Percentiles rank a stretch among this genome's conserved stretches.
Evolutionary conservation across 2,888 invertebrate species (phyloP).

Genomic region (Cosmia pyralina): DNA sequence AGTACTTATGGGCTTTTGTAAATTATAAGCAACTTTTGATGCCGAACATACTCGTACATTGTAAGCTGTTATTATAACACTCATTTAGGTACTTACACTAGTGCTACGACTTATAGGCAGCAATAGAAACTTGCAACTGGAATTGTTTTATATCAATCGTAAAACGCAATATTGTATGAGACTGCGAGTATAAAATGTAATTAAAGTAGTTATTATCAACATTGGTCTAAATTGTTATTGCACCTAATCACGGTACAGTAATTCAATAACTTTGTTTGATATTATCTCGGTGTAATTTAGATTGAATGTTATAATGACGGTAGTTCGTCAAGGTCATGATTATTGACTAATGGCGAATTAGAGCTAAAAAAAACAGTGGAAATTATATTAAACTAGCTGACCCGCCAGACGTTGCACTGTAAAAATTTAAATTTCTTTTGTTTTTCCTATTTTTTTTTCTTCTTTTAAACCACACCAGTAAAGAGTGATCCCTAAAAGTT

Average conservation of each 20-base stretch:
- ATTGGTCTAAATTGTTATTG: slow-evolving; percentile 53
- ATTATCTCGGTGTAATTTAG: slow-evolving; percentile 55
- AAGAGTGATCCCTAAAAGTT: too few relatives aligned
- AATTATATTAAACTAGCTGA: not conserved
- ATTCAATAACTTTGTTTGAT: slow-evolving; percentile 48
- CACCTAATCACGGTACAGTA: slow-evolving; percentile 57
- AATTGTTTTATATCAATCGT: slow-evolving; percentile 45
- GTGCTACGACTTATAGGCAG: not conserved
- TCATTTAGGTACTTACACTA: not conserved
- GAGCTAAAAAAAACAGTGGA: not conserved
- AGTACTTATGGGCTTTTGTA: not conserved
- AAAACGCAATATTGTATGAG: slow-evolving; percentile 42
- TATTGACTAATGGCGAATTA: slow-evolving; percentile 21
- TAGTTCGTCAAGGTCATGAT: slow-evolving; percentile 47
- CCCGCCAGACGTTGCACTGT: too few relatives aligned
- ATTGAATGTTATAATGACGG: slow-evolving; percentile 49
- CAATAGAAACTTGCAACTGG: not conserved
- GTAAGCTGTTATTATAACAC: slow-evolving; percentile 3
- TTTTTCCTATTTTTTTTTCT: too few relatives aligned
- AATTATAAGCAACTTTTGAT: not conserved
- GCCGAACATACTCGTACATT: not conserved
- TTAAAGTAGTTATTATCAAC: slow-evolving; percentile 36
- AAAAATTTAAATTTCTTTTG: too few relatives aligned
- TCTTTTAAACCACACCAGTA: too few relatives aligned
- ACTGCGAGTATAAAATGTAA: slow-evolving; percentile 38